phyloP scores from a whole-genome alignment of 2,888 invertebrate species.

The Ochropacha duplaris region DNA sequence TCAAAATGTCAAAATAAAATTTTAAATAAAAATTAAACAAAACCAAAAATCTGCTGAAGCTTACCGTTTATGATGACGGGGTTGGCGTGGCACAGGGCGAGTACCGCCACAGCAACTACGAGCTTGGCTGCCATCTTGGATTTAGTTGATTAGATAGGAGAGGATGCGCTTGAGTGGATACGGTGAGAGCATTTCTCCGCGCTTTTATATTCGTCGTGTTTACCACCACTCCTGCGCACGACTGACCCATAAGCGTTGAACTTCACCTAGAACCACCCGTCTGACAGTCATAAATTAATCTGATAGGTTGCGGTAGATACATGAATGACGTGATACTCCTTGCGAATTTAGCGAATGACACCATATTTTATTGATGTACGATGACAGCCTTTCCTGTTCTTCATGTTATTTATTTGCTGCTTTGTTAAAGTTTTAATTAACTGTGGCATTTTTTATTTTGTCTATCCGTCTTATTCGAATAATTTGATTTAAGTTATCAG shows the following conservation, averaged over 20 bases:
- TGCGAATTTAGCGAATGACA: not conserved
- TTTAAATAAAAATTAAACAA: not conserved
- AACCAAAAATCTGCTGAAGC: no score
- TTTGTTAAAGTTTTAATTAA: not conserved
- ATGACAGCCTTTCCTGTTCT: not conserved
- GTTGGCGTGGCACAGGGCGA: slow-evolving; percentile 62
- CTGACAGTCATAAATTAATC: slow-evolving; percentile 65
- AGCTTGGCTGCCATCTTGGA: slow-evolving; percentile 67
- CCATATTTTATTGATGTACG: not conserved
- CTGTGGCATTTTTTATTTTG: not conserved
- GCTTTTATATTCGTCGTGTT: slow-evolving; percentile 62
- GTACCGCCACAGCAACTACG: slow-evolving; percentile 57
- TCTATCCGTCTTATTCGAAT: no score
- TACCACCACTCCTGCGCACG: slow-evolving; percentile 53
- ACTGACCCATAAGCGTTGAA: slow-evolving; percentile 64
- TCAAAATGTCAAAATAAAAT: not conserved
- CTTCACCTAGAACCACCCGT: slow-evolving; percentile 64
- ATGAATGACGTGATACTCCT: slow-evolving; percentile 1
- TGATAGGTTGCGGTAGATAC: slow-evolving; percentile 54
- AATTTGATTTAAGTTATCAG: no score
- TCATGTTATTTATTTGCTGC: not conserved
- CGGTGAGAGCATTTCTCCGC: slow-evolving; percentile 79
- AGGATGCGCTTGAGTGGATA: slow-evolving; percentile 68
- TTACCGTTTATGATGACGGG: slow-evolving; percentile 68
- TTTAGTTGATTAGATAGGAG: slow-evolving; percentile 36